Evolutionary conservation across 2,113 vertebrate genomes (phyloP).

Genomic region (Chaetops frenatus): DNA sequence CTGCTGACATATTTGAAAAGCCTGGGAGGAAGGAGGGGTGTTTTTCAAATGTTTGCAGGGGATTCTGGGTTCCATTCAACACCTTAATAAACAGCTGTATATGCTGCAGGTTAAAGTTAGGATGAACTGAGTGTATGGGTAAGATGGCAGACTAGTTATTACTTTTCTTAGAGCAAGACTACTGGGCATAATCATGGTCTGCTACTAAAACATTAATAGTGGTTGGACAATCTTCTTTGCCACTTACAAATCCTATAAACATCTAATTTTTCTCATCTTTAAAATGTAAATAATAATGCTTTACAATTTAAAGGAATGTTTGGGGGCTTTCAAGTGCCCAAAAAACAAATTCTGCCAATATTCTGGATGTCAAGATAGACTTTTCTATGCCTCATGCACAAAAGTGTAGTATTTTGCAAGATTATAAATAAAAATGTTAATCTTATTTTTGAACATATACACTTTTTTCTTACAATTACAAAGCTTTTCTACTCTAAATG

Average conservation of each 20-base stretch:
- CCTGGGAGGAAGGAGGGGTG: not conserved
- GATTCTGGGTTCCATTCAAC: not conserved
- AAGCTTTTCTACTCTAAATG: not conserved
- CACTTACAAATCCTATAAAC: not conserved
- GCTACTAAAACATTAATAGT: not conserved
- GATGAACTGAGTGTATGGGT: not conserved
- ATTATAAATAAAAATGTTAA: not conserved
- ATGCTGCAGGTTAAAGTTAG: not conserved
- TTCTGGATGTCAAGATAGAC: not conserved
- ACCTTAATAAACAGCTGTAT: not conserved
- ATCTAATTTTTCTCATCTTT: not conserved
- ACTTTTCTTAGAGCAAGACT: not conserved
- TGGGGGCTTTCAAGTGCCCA: not conserved
- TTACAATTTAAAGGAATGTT: not conserved
- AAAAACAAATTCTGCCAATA: not conserved
- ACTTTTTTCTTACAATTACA: not conserved
- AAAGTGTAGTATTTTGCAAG: not conserved
- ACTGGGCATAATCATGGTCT: not conserved
- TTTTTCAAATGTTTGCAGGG: not conserved
- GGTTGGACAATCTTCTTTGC: not conserved
- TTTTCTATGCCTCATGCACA: not conserved
- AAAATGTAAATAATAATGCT: not conserved
- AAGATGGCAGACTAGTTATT: not conserved
- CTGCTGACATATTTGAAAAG: not conserved
- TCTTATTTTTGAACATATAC: not conserved